phyloP scores from a whole-genome alignment of 2,113 vertebrate species.

The Triplophysa dalaica region DNA sequence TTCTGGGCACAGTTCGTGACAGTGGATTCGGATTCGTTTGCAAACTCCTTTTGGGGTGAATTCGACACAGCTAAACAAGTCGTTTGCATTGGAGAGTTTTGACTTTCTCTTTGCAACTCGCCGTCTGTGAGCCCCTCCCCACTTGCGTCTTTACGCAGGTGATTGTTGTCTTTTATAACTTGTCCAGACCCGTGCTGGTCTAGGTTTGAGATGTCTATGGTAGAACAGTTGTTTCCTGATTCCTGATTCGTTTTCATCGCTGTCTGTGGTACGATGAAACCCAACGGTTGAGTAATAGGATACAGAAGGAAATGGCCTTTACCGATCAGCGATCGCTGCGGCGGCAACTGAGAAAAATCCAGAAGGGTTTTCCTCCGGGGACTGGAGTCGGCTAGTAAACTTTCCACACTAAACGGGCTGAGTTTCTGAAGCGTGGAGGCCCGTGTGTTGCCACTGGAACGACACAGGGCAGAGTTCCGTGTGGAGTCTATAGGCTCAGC shows the following conservation, averaged over 20 bases:
- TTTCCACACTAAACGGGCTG: constrained; percentile 94
- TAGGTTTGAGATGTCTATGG: constrained; percentile 54
- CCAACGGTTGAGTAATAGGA: constrained; percentile 93
- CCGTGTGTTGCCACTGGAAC: constrained; percentile 64
- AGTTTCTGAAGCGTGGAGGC: constrained; percentile 80
- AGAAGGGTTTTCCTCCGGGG: constrained; percentile 82
- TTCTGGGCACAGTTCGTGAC: constrained; percentile 12
- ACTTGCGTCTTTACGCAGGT: constrained; percentile 17
- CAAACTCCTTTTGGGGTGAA: background rate
- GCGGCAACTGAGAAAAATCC: constrained; percentile 83
- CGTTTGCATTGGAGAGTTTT: constrained; percentile 1
- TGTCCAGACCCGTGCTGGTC: constrained; percentile 47
- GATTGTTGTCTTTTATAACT: constrained; percentile 36
- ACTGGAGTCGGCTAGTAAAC: constrained; percentile 88
- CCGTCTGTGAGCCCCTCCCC: background rate
- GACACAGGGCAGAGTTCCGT: constrained; percentile 71
- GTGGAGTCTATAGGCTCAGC: constrained; percentile 74
- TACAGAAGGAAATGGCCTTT: constrained; percentile 94
- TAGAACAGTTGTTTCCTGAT: constrained; percentile 57
- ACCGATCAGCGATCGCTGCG: constrained; percentile 85
- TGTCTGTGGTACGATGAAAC: constrained; percentile 92
- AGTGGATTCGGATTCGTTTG: constrained; percentile 3
- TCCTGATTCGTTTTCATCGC: constrained; percentile 73
- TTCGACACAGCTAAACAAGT: background rate
- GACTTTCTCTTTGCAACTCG: constrained; percentile 43